A percentile compares a stretch with the other conserved stretches of the same genome.
Evolutionary conservation across 2,113 vertebrate species (phyloP).

Genomic region (Nibea albiflora): DNA sequence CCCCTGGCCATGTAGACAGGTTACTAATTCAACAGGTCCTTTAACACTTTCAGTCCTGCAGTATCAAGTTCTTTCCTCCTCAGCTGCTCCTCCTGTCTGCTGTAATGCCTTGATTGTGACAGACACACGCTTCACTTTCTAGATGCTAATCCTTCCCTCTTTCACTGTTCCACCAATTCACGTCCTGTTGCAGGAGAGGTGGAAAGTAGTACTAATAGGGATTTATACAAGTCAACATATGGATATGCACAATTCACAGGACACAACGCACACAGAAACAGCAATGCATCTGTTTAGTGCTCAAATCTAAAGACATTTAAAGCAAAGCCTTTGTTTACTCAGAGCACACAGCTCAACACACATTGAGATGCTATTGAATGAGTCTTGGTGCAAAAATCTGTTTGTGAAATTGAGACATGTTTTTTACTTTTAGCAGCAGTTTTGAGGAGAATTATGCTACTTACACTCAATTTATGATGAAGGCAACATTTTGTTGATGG

Average conservation of each 20-base stretch:
- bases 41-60: conserved; percentile 38
- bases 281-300: conserved; percentile 9
- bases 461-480: too few species aligned
- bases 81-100: conserved; percentile 65
- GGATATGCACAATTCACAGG: conserved; percentile 12
- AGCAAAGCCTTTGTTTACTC: neutral
- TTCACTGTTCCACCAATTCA: conserved; percentile 20
- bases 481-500: too few species aligned
- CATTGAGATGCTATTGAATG: neutral
- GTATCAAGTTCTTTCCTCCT: conserved; percentile 72
- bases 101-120: conserved; percentile 54
- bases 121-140: conserved; percentile 45
- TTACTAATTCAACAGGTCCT: conserved; percentile 74
- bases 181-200: conserved; percentile 19
- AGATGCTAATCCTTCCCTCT: conserved; percentile 44
- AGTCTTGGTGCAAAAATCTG: neutral
- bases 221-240: conserved; percentile 18
- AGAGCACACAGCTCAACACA: too few species aligned
- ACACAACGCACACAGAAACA: neutral
- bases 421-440: too few species aligned
- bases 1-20: conserved; percentile 54
- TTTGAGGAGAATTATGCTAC: too few species aligned
- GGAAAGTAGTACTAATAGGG: conserved; percentile 34
- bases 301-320: neutral
- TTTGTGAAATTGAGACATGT: neutral